These are phyloP conservation scores for Cephus rjabovi DNA, from an alignment of 2,888 invertebrate genomes.

Conservation along the genomic window DNA sequence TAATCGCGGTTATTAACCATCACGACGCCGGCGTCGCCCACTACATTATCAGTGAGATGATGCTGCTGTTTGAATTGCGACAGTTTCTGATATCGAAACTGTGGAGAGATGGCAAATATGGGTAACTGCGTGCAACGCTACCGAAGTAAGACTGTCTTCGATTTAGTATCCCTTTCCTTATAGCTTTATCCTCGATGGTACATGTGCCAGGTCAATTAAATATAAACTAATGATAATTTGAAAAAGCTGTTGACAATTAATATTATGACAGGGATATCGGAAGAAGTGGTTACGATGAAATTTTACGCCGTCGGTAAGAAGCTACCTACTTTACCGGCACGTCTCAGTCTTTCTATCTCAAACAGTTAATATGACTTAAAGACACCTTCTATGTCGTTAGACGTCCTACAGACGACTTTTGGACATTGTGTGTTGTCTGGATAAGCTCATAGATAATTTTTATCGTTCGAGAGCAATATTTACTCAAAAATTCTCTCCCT, in stretches of 20 bases:
- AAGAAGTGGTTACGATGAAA: background rate
- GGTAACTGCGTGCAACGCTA: background rate
- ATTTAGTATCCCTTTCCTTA: no score
- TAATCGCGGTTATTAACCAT: background rate
- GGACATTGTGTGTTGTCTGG: no score
- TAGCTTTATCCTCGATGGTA: no score
- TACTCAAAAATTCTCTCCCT: no score
- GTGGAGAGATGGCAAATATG: background rate
- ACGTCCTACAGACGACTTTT: no score
- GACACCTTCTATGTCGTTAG: no score
- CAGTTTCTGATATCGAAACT: background rate
- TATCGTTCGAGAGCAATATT: no score
- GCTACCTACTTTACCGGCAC: no score
- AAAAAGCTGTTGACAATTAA: background rate
- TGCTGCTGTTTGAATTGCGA: background rate
- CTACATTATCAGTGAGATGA: background rate
- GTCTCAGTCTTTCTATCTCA: no score
- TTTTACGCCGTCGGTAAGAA: background rate
- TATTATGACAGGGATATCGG: background rate
- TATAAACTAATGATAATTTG: background rate
- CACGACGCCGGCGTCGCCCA: background rate
- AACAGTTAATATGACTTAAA: no score
- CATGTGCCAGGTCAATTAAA: background rate
- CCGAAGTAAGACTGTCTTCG: background rate
- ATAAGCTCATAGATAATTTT: no score